Evolutionary conservation across 1,140 invertebrate species (phyloP).

Genomic region (Calliphora vicina): DNA sequence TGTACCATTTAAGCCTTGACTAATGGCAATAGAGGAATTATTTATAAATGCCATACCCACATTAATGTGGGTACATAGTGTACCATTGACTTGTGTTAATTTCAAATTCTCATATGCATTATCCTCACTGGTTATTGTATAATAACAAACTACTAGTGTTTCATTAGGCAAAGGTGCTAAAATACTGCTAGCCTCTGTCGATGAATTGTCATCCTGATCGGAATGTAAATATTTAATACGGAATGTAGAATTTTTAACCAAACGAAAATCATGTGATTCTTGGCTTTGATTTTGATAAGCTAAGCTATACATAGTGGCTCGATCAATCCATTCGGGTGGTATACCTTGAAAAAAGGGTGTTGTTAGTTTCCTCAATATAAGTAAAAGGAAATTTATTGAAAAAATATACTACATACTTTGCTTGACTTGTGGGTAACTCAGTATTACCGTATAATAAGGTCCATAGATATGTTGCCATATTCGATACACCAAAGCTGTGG

Average conservation of each 20-base stretch:
- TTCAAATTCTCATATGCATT: conserved; percentile 62
- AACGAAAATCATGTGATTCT: conserved; percentile 40
- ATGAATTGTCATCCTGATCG: background rate
- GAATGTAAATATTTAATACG: conserved; percentile 30
- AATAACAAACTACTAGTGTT: conserved; percentile 71
- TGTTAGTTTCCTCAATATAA: background rate
- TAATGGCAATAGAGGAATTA: conserved; percentile 68
- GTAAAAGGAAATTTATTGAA: background rate
- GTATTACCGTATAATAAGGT: background rate
- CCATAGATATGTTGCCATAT: conserved; percentile 37
- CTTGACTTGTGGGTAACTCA: conserved; percentile 32
- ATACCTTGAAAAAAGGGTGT: conserved; percentile 20
- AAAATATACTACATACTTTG: background rate
- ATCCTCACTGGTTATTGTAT: conserved; percentile 65
- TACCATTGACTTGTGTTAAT: conserved; percentile 70
- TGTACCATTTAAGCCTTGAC: conserved; percentile 57
- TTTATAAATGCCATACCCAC: conserved; percentile 74
- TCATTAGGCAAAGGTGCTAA: background rate
- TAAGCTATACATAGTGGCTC: conserved; percentile 34
- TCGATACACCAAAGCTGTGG: conserved; percentile 38
- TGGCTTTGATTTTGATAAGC: conserved; percentile 19
- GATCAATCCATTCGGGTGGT: conserved; percentile 29
- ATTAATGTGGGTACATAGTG: conserved; percentile 84
- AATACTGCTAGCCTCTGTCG: background rate
- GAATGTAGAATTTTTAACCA: conserved; percentile 36